Evolutionary conservation across 2,113 vertebrate species (phyloP).

Genomic region (Pandion haliaetus): DNA sequence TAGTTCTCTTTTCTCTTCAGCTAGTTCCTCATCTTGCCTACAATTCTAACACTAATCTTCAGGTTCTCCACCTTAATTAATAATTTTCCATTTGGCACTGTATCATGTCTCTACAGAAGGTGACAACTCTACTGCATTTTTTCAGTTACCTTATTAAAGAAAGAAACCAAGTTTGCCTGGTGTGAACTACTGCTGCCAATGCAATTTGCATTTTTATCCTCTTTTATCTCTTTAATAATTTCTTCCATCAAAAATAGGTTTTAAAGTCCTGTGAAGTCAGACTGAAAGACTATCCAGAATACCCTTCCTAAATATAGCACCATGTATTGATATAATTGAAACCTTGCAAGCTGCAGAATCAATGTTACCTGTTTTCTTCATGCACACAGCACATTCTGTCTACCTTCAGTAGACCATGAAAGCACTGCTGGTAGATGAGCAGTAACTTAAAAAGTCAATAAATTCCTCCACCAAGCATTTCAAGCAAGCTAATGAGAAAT

Average conservation of each 20-base stretch:
- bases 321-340: not conserved
- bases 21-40: not conserved
- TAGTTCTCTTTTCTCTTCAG: not conserved
- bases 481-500: not conserved
- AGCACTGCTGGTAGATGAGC: not conserved
- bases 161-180: not conserved
- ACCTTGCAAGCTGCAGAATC: not conserved
- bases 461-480: not conserved
- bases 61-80: not conserved
- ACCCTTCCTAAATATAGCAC: not conserved
- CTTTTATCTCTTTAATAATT: not conserved
- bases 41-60: not conserved
- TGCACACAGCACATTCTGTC: not conserved
- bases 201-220: not conserved
- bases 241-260: not conserved
- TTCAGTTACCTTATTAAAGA: not conserved
- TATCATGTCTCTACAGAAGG: not conserved
- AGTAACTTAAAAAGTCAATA: constrained; percentile 31
- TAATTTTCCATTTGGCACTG: not conserved
- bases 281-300: not conserved
- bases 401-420: not conserved
- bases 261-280: not conserved
- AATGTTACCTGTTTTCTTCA: not conserved
- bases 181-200: not conserved
- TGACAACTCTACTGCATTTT: not conserved